A percentile compares a stretch with the other conserved stretches of the same genome.
Conservation (phyloP, 2,113 vertebrate genomes). For the Onychostoma macrolepis region DNA sequence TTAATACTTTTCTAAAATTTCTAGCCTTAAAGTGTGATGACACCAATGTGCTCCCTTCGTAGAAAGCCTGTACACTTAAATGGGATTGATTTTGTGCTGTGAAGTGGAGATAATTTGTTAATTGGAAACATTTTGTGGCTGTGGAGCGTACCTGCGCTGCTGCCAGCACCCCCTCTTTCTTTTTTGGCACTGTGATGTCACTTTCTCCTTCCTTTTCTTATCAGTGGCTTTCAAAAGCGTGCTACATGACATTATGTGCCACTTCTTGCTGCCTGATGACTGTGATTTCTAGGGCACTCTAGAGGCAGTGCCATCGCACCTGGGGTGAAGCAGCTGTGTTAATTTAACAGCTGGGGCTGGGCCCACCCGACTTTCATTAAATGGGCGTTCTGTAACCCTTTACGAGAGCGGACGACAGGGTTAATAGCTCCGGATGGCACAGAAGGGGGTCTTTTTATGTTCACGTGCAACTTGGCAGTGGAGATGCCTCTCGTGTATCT, state of each 20-base stretch:
- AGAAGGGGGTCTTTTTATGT: slow-evolving; percentile 44
- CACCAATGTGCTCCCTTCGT: neutral
- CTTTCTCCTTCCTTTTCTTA: neutral
- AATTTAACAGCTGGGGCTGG: slow-evolving; percentile 50
- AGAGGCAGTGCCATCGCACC: slow-evolving; percentile 47
- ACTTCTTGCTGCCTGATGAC: slow-evolving; percentile 48
- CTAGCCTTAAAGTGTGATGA: neutral
- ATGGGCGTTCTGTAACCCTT: slow-evolving; percentile 38
- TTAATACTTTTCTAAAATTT: neutral
- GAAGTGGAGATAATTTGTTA: slow-evolving; percentile 5
- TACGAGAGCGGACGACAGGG: slow-evolving; percentile 43
- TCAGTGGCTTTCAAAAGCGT: slow-evolving; percentile 12
- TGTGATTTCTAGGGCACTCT: slow-evolving; percentile 38
- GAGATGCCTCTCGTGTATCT: slow-evolving; percentile 51
- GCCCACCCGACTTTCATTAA: slow-evolving; percentile 46
- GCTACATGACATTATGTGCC: neutral
- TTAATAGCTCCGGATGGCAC: slow-evolving; percentile 56
- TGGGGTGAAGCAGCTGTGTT: slow-evolving; percentile 42
- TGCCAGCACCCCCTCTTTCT: neutral
- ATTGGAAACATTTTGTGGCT: neutral
- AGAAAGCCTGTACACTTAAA: neutral
- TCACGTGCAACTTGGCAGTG: slow-evolving; percentile 50
- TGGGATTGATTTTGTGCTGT: neutral
- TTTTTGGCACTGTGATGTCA: slow-evolving; percentile 37
- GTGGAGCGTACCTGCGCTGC: neutral